phyloP scores from a whole-genome alignment of 2,888 invertebrate genomes.

The Hirudinaria manillensis region DNA sequence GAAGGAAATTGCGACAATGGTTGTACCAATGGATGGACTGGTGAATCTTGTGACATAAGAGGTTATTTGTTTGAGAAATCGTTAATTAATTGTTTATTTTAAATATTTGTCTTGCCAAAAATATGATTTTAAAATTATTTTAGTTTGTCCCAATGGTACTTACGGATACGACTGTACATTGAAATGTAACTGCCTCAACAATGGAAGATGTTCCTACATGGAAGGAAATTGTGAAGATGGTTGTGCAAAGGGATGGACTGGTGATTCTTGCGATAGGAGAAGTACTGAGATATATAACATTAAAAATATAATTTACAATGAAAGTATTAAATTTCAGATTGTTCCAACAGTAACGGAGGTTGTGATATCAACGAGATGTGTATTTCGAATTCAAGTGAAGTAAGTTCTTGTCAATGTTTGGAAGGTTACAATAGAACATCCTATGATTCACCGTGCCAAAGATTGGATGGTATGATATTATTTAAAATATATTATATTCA shows the following conservation, averaged over 20 bases:
- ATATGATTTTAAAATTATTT: background rate
- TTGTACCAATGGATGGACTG: too few relatives aligned
- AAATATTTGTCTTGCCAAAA: too few relatives aligned
- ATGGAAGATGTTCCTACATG: background rate
- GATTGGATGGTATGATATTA: too few relatives aligned
- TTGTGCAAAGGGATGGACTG: background rate
- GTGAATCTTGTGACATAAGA: too few relatives aligned
- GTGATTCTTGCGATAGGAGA: background rate
- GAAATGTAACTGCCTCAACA: conserved; percentile 7
- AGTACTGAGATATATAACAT: too few relatives aligned
- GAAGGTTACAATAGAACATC: background rate
- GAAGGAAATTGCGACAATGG: too few relatives aligned
- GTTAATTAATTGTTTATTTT: too few relatives aligned
- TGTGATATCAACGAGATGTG: background rate
- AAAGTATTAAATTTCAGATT: background rate
- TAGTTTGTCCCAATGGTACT: background rate
- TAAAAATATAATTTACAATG: too few relatives aligned
- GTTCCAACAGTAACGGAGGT: background rate
- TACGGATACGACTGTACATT: background rate
- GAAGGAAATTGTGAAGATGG: background rate
- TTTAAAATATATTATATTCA: too few relatives aligned
- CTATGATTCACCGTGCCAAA: background rate
- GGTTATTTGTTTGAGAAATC: too few relatives aligned
- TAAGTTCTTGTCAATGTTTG: background rate
- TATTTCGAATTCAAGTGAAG: background rate